Evolutionary conservation across 92 coral and sea anemone species (phyloP).

Genomic region (Umimayanthus chanpuru): DNA sequence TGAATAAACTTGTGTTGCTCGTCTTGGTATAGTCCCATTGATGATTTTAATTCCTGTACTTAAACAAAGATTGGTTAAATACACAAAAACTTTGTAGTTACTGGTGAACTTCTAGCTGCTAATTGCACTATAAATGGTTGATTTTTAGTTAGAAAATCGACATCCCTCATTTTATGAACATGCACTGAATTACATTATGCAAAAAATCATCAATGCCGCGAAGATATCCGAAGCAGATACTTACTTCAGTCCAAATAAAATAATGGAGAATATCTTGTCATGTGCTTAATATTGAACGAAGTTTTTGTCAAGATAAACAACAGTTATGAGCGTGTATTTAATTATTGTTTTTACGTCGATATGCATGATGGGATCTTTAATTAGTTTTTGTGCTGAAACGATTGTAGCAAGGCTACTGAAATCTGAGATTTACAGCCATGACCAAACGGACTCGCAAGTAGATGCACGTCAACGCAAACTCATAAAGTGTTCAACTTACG

Average conservation of each 20-base stretch:
- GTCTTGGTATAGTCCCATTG: background rate
- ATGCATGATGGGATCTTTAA: background rate
- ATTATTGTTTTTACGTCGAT: too few relatives aligned
- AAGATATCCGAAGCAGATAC: background rate
- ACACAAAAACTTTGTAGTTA: background rate
- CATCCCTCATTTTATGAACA: background rate
- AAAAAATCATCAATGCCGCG: too few relatives aligned
- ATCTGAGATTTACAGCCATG: background rate
- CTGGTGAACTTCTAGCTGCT: background rate
- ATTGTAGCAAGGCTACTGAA: too few relatives aligned
- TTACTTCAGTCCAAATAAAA: background rate
- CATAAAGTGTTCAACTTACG: background rate
- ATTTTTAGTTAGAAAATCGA: background rate
- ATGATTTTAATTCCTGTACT: background rate
- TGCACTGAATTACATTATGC: background rate
- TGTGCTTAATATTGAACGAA: background rate
- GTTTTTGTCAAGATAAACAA: background rate
- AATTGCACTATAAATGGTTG: background rate
- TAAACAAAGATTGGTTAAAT: background rate
- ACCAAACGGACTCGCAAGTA: background rate
- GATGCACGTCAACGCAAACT: too few relatives aligned
- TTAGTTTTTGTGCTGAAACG: background rate
- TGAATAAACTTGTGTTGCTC: background rate
- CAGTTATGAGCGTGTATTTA: background rate
- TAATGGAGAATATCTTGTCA: background rate